Conservation (phyloP, 2,888 invertebrate genomes). For the Conistra vaccinii region DNA sequence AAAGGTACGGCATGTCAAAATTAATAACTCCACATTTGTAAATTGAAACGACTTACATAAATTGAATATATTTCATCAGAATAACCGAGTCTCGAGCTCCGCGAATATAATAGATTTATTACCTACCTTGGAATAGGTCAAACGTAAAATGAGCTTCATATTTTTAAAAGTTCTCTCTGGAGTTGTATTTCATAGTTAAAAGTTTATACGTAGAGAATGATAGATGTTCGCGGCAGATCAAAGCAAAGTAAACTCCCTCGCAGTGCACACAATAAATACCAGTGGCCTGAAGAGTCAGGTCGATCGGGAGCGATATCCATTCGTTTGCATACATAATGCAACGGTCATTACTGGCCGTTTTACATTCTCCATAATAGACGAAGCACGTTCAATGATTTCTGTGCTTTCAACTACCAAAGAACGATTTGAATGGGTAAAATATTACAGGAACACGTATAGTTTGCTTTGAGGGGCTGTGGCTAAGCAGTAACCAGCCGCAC, state of each 20-base stretch:
- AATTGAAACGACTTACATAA: slow-evolving; percentile 37
- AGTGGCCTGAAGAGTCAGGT: slow-evolving; percentile 62
- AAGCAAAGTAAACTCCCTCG: slow-evolving; percentile 30
- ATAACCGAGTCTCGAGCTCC: slow-evolving; percentile 25
- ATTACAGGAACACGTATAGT: neutral
- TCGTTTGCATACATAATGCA: slow-evolving; percentile 58
- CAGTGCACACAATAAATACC: slow-evolving; percentile 56
- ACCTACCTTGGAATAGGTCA: slow-evolving; percentile 42
- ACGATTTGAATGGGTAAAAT: neutral
- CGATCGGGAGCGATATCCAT: slow-evolving; percentile 54
- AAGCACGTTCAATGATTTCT: slow-evolving; percentile 28
- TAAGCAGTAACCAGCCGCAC: no score
- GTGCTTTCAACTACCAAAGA: slow-evolving; percentile 26
- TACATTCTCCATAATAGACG: slow-evolving; percentile 21
- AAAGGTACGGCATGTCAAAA: slow-evolving; percentile 9
- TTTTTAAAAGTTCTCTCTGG: slow-evolving; percentile 35
- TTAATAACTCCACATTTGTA: slow-evolving; percentile 40
- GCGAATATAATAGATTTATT: slow-evolving; percentile 50
- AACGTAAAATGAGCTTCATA: slow-evolving; percentile 42
- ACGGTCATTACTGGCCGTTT: slow-evolving; percentile 31
- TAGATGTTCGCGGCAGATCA: slow-evolving; percentile 49
- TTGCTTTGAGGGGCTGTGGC: neutral
- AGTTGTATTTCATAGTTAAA: slow-evolving; percentile 32
- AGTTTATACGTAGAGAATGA: slow-evolving; percentile 26
- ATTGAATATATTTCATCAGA: slow-evolving; percentile 44